Evolutionary conservation across 1,140 invertebrate species (phyloP), one percentile per base, ranked within the genome.

Genomic region (Drosophila athabasca): DNA sequence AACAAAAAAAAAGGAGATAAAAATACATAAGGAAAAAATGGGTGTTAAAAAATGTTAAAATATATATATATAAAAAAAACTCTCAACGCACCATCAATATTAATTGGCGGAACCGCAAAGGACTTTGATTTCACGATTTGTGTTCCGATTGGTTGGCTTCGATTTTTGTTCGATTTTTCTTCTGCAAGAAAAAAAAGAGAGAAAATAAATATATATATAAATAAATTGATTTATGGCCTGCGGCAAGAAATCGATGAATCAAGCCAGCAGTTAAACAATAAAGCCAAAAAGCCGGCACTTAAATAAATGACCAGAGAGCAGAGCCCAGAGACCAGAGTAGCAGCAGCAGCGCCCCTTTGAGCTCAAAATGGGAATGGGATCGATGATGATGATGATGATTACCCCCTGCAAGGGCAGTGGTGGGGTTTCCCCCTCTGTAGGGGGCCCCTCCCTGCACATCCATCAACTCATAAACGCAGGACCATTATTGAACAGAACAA

Each of bases 41-140:
- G 0, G 4, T 4, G 35, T 13, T 11, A 11, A 11, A 11, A 39
- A 39, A 39, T 13, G 35, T 39, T 13, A 4, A 13, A 13, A 13
- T 5, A 70, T 70, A 50, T 50, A 29, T 29, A 19, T 39, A 48
- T 5, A 57, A 62, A 61, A 76, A 73, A 57, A 43, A 19, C 17
- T 19, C 17, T 75, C 46, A 64, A 62, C 80, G 75, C 70, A 82
- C 79, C 79, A 70, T 75, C 17, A 43, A 79, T 58, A 66, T 66
- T 43, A 50, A 66, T 49, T 45, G 58, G 41, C 45, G 53, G 26
- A 66, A 60, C 57, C 61, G 19, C 50, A 70, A 31, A 15, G 50
- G 43, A 51, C 58, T 75, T 48, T 68, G 60, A 48, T 35, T 41
- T 41, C 46, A 17, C 52, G 44, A 71, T 54, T 46, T 29, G 64